Base-by-base conservation (phyloP, 2,113 vertebrate genomes). In the Jacana jacana region DNA sequence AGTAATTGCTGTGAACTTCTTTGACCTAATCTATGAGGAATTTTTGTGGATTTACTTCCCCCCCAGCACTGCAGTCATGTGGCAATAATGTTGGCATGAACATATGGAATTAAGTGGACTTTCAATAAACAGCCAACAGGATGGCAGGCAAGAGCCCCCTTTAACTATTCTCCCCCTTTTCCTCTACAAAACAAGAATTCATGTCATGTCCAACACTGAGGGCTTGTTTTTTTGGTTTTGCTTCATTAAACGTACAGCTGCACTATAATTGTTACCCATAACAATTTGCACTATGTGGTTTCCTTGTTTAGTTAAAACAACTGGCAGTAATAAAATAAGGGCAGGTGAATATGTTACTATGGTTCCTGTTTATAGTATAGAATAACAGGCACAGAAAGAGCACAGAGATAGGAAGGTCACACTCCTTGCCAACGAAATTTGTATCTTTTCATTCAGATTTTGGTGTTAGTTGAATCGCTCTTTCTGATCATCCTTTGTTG, bases 281-380 rank as follows among this genome's bases (percentile, higher is more conserved):
- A 95, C 71, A 92, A 84, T 81, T 96, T 88, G 63, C 70, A 88
- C 54, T 91, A 30, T 82, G 58, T 72, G 4, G 1, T 68, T 93
- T 93, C 95, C 79, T 85, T 96, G 95, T 97, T 98, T 95, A 96
- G 91, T 91, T 97, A 96, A 96, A 97, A 97, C 96, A 98, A 97
- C n/a, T 61, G 80, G 17, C 61, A 60, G 13, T 72, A 97, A 95
- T 89, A 96, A 97, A 93, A 93, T 40, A 92, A 68, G 54, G 46
- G 85, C 97, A 98, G 96, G 95, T 98, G 97, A 93, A 85, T 73
- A 58, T 10, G 85, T 97, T 97, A 81, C 95, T 91, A 96, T 97
- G 95, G 95, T 72, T 96, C 80, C 93, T 97, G 73, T 97, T 98
- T 97, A 96, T 44, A 96, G 80, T 86, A 57, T n/a, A 86, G 66